These are phyloP conservation scores for Drosophila paramelanica DNA, from an alignment of 2,888 invertebrate genomes.

Conservation along the genomic window DNA sequence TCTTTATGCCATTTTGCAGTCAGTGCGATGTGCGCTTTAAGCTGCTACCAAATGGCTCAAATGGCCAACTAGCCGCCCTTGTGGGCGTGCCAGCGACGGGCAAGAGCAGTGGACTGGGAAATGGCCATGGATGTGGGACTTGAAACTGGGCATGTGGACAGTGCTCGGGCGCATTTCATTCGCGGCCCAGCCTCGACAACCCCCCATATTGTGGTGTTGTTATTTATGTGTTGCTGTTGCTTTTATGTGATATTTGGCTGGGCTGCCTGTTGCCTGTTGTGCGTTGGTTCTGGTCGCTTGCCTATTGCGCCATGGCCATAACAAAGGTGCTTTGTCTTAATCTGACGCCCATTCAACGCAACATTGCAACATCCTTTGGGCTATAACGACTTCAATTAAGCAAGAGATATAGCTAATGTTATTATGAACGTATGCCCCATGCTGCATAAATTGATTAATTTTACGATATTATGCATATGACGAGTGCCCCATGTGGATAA, in stretches of 20 bases:
- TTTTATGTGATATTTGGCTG: slow-evolving; percentile 24
- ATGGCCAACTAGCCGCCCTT: slow-evolving; percentile 16
- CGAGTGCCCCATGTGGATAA: neutral
- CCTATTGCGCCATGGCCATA: slow-evolving; percentile 25
- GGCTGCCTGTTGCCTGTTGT: slow-evolving; percentile 35
- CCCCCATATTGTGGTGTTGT: slow-evolving; percentile 32
- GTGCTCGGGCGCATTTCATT: neutral
- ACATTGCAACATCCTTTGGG: slow-evolving; percentile 45
- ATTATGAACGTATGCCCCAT: slow-evolving; percentile 28
- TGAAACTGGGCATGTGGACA: neutral
- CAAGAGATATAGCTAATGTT: slow-evolving; percentile 43
- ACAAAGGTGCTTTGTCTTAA: slow-evolving; percentile 73
- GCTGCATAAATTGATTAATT: slow-evolving; percentile 29
- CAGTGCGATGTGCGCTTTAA: slow-evolving; percentile 59
- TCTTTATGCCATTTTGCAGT: slow-evolving; percentile 67
- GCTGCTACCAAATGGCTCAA: slow-evolving; percentile 49
- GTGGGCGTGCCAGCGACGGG: neutral
- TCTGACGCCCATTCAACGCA: slow-evolving; percentile 60
- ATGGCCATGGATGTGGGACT: neutral
- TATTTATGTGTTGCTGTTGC: slow-evolving; percentile 55
- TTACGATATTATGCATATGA: slow-evolving; percentile 9
- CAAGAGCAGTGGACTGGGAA: neutral
- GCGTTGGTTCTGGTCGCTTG: slow-evolving; percentile 2
- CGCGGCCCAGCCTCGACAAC: neutral
- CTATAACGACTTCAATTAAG: slow-evolving; percentile 68